Conservation (phyloP, 2,113 vertebrate species). For the Xenopus tropicalis region UCB_Xtro_10.0 CM004446.2:49547001-49547500, state of each 20-base stretch:
- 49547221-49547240: no score
- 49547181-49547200: no score
- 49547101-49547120: no score
- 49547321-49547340: slow-evolving; percentile 96
- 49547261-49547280: neutral
- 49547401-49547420: slow-evolving; percentile 95
- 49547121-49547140: no score
- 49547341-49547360: slow-evolving; percentile 98
- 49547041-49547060: no score
- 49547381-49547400: slow-evolving; percentile 91
- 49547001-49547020: slow-evolving; percentile 30
- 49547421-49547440: slow-evolving; percentile 98
- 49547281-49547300: neutral
- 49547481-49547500: slow-evolving; percentile 87
- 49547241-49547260: no score
- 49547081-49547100: no score
- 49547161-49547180: no score
- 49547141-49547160: no score
- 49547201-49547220: no score
- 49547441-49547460: slow-evolving; percentile 94
- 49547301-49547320: slow-evolving; percentile 73
- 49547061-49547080: no score
- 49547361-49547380: slow-evolving; percentile 94
- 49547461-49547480: slow-evolving; percentile 87
- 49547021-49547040: neutral